Percentiles rank a stretch among this genome's conserved stretches.
Conservation (phyloP, 2,888 invertebrate genomes). For the Choreutis nemorana region DNA sequence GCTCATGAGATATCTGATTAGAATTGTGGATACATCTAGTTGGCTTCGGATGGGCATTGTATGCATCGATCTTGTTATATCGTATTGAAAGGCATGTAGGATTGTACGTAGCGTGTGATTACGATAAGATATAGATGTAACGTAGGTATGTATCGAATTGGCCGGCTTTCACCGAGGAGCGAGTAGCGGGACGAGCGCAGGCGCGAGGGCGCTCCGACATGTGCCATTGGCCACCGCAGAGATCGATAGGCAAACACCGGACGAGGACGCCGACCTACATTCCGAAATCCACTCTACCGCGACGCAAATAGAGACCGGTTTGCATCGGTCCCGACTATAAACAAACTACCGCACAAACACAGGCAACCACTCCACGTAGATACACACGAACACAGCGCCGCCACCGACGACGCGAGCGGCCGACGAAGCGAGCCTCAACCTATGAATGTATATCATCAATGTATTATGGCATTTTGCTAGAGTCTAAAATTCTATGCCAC, state of each 20-base stretch:
- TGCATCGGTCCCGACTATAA: conserved; percentile 55
- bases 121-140: conserved; percentile 33
- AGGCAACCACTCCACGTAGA: conserved; percentile 44
- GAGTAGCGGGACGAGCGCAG: conserved; percentile 45
- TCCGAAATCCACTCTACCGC: conserved; percentile 47
- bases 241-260: conserved; percentile 72
- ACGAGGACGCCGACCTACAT: conserved; percentile 61
- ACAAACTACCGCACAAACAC: conserved; percentile 65
- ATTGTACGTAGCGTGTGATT: conserved; percentile 24
- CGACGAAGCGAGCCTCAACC: conserved; percentile 39
- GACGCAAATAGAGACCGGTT: conserved; percentile 36
- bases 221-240: conserved; percentile 69
- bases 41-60: conserved; percentile 22
- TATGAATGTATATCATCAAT: conserved; percentile 47
- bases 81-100: no score
- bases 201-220: conserved; percentile 64
- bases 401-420: conserved; percentile 53
- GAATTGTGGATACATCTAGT: conserved; percentile 36
- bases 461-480: conserved; percentile 60
- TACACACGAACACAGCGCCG: conserved; percentile 41
- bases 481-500: conserved; percentile 57
- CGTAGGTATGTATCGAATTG: conserved; percentile 25
- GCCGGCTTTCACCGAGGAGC: conserved; percentile 54
- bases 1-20: conserved; percentile 22
- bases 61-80: background rate